These are phyloP conservation scores for Penaeus japonicus DNA, from an alignment of 1,140 invertebrate genomes.

Conservation along the genomic window DNA sequence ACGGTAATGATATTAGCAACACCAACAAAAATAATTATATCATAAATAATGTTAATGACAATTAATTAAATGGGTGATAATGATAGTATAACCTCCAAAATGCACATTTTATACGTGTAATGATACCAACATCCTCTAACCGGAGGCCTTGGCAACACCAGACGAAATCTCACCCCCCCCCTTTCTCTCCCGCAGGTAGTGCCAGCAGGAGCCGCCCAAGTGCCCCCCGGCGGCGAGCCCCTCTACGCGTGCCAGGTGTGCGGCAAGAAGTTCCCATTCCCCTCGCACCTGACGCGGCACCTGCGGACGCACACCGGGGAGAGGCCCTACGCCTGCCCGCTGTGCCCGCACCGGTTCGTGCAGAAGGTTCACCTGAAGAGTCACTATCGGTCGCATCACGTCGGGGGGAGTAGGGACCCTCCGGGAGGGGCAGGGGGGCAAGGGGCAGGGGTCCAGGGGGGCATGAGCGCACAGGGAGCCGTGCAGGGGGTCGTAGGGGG, in stretches of 20 bases:
- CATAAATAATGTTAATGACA: too few relatives aligned
- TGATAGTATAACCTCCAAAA: too few relatives aligned
- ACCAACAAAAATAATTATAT: too few relatives aligned
- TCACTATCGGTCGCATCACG: constrained; percentile 35
- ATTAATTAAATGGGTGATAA: too few relatives aligned
- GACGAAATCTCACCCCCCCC: too few relatives aligned
- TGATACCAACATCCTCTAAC: too few relatives aligned
- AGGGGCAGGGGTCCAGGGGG: background rate
- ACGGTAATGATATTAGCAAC: too few relatives aligned
- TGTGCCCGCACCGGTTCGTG: constrained; percentile 45
- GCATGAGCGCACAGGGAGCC: too few relatives aligned
- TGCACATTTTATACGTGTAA: too few relatives aligned
- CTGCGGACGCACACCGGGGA: constrained; percentile 55
- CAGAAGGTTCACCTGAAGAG: constrained; percentile 57
- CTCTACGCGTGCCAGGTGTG: constrained; percentile 38
- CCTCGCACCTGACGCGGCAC: constrained; percentile 54
- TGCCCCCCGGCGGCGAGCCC: background rate
- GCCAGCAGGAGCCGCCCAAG: background rate
- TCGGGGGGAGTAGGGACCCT: background rate
- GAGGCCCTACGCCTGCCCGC: constrained; percentile 48
- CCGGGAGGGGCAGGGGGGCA: background rate
- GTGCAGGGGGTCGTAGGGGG: too few relatives aligned
- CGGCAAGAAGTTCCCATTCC: constrained; percentile 52
- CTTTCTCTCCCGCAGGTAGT: background rate
- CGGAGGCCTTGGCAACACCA: too few relatives aligned